Base-by-base conservation (phyloP, 2,888 invertebrate genomes). In the Ommatoiulus sabulosus region DNA sequence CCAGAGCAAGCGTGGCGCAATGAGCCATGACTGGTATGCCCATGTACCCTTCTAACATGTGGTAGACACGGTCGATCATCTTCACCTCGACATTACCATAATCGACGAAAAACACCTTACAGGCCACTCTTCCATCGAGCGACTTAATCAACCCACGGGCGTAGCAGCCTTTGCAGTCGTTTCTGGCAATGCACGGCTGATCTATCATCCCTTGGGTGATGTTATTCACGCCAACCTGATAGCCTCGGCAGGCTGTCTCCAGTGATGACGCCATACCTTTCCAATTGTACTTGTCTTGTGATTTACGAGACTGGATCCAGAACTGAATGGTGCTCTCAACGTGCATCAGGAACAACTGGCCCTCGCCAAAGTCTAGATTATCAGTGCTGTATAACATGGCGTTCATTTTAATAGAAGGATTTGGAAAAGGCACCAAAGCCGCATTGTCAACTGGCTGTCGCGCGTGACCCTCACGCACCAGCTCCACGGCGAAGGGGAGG, bases 11-110 rank as follows among this genome's bases (percentile, higher is more conserved):
- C 20, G 24, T 10, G 72, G 72, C 72, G 10, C 24, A n/a, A 24
- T 72, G 24, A 24, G 72, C 72, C 72, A 72, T 72, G 24, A 8
- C 5, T 8, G 72, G 72, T 2, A n/a, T n/a, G 8, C 1, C 8
- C 72, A 72, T 24, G 10, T n/a, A 72, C 24, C 6, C 0, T 5
- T 8, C 24, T 0, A 7, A 2, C 6, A 85, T 44, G n/a, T 0
- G 10, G 12, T n/a, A 85, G 7, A 85, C 44, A 44, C 10, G 2
- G 3, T 44, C 46, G 8, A n/a, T 8, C 85, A 20, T 4, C 85
- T 85, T 85, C 20, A 20, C n/a, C 3, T 87, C 87, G 17, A 24
- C 17, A 15, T 87, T 87, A n/a, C 87, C 87, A 12, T 15, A 87
- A 87, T 87, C 87, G 0, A 87, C 52, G 52, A 87, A 87, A 2